Evolutionary conservation across 2,797 vertebrate genomes (phyloP), one percentile per base, ranked within the genome.

Genomic region (Pipistrellus nathusii): DNA sequence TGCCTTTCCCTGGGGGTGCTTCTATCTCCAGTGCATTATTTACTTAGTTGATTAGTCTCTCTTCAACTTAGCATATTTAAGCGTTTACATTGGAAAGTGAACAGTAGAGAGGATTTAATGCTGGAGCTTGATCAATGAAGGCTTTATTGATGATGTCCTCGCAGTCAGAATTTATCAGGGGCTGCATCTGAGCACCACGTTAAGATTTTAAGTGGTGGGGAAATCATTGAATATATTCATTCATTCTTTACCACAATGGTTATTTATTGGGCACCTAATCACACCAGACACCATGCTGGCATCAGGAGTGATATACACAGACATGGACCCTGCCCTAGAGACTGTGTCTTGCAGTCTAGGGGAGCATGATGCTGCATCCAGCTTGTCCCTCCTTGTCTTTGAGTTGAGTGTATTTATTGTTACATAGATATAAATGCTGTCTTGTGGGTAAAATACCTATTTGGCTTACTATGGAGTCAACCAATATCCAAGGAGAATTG

Each of bases 61-160:
- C 44, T 81, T 62, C 32, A 46, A 25, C 12, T 80, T 77, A 78
- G 55, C 48, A 44, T 71, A 46, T 48, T 75, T 90, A 72, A 68
- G 27, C 59, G n/a, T 89, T 82, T 97, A 8, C 53, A 48, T 35
- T 84, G 6, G 25, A 68, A 96, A 80, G 30, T 62, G 71, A 88
- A 62, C 14, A 84, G 68, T 51, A 68, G 80, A 82, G 73, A 94
- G 72, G 92, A 81, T 35, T 77, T 85, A 44, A 68, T 78, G 27
- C 62, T 80, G 44, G 6, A 38, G 17, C 27, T 83, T 80, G 38
- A 57, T 66, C 93, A 84, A 0, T 75, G n/a, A 66, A 48, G 35
- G 30, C 44, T 90, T 87, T 80, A 46, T 71, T 68, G 23, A 62
- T 68, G 30, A n/a, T 69, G 15, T 81, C 53, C 73, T 93, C 75